Evolutionary conservation across 2,113 vertebrate genomes (phyloP), one percentile per base, ranked within the genome.

Genomic region (Pseudopipra pipra): DNA sequence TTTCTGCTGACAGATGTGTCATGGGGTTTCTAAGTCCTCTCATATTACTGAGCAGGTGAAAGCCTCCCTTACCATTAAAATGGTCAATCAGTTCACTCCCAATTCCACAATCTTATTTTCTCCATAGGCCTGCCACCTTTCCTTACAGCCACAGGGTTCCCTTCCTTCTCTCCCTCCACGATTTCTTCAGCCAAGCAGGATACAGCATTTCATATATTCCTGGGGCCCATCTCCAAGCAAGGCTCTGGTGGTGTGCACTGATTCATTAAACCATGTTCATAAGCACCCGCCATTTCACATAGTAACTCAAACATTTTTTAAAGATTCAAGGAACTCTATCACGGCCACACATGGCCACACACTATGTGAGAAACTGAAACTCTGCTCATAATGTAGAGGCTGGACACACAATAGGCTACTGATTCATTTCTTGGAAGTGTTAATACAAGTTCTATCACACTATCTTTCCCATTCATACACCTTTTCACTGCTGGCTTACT

Each of bases 71-170:
- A 33, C 6, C 33, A 14, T 13, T 62, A n/a, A 65, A 82, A 46
- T 28, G 31, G 46, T 18, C 37, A 37, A 23, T 8, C 43, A 10
- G 6, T 67, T 84, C 62, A 67, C 27, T 65, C 35, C 35, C 47
- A 52, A 4, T 47, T 58, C 35, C 22, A 44, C 3, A 3, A 2
- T 15, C 16, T 7, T 17, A 16, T 58, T 74, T 75, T 62, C 33
- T 74, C 46, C 22, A 21, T 1, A 59, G 37, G 28, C 11, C 13
- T 84, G 35, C 16, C 59, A 54, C 15, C 24, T 66, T 52, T 80
- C 47, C 59, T 61, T 52, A 61, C 0, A 2, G 41, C 6, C 5
- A 0, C 0, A 20, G 1, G 2, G 22, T 8, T 90, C 46, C 21
- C 46, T 66, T 52, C 46, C 25, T 58, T 65, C 33, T 66, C 73